Evolutionary conservation across 2,113 vertebrate species (phyloP), one percentile per base, ranked within the genome.

Genomic region (Chunga burmeisteri): DNA sequence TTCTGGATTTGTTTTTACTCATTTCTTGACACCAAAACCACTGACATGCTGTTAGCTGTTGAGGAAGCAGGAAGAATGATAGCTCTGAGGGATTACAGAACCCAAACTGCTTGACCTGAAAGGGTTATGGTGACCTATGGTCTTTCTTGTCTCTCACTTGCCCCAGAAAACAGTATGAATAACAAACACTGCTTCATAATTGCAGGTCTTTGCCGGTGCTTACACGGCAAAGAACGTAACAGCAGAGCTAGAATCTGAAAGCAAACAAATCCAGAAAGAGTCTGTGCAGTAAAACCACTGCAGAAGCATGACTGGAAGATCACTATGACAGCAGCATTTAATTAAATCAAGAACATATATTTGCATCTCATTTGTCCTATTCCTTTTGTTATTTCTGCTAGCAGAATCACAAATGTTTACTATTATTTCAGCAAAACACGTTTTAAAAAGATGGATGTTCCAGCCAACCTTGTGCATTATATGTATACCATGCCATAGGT

Each of bases 261-360:
- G 72, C 53, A 94, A 97, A 98, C 96, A 96, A 97, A 97, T 96
- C 84, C 93, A 96, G 82, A 79, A 97, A 74, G 7, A 74, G 20
- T 49, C 71, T 91, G 50, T 34, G 38, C 21, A 75, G 80, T 50
- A 97, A 95, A 97, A 96, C 38, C 94, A 89, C 70, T 83, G 65
- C 42, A 83, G 61, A 71, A 94, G 79, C 77, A 47, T 63, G 49
- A 61, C 63, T 81, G 17, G 55, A 88, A 85, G 65, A 93, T 78
- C 85, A 61, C 44, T 71, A 38, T 68, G 72, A 82, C 55, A 96
- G 67, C 44, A 61, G 20, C 38, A 77, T n/a, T 73, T 84, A 91
- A 92, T 97, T 91, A 93, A 96, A 96, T 88, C 23, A 62, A 72
- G 46, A 86, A 85, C 44, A 92, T 97, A 96, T 87, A 85, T 94